phyloP scores from a whole-genome alignment of 2,888 invertebrate species.

The Hypselothyrea guttata region DNA sequence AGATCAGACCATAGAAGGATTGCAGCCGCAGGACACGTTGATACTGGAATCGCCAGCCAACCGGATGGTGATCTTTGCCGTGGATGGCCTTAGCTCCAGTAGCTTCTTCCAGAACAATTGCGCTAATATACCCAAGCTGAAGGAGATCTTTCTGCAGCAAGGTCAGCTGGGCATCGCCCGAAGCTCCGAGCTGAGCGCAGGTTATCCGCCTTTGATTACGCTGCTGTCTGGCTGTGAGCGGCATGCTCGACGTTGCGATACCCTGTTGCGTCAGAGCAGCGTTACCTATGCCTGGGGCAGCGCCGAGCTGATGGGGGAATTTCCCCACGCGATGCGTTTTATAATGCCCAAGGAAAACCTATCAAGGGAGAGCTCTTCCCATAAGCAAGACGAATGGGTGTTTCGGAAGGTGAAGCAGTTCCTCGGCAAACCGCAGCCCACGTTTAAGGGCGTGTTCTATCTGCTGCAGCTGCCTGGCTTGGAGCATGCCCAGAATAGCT shows the following conservation, averaged over 20 bases:
- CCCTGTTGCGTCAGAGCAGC: slow-evolving; percentile 93
- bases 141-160: slow-evolving; percentile 60
- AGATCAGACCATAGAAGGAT: slow-evolving; percentile 88
- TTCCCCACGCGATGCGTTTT: slow-evolving; percentile 89
- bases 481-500: slow-evolving; percentile 94
- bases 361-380: slow-evolving; percentile 82
- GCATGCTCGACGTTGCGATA: slow-evolving; percentile 98
- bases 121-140: slow-evolving; percentile 68
- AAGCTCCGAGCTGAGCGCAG: too few species aligned
- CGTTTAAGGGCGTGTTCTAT: slow-evolving; percentile 86
- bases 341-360: slow-evolving; percentile 86
- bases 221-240: slow-evolving; percentile 96
- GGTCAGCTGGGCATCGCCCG: slow-evolving; percentile 89
- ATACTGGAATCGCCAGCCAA: slow-evolving; percentile 84
- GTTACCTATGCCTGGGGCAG: slow-evolving; percentile 97
- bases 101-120: slow-evolving; percentile 85
- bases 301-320: slow-evolving; percentile 89
- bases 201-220: slow-evolving; percentile 90
- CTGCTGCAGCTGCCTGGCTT: slow-evolving; percentile 96
- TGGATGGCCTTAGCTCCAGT: slow-evolving; percentile 95
- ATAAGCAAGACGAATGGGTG: slow-evolving; percentile 92
- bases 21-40: slow-evolving; percentile 45
- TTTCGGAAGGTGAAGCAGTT: slow-evolving; percentile 88
- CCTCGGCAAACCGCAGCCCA: slow-evolving; percentile 82
- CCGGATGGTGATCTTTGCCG: slow-evolving; percentile 92